Evolutionary conservation across 2,797 vertebrate genomes (phyloP), one percentile per base, ranked within the genome.

Genomic region (Glossophaga mutica): DNA sequence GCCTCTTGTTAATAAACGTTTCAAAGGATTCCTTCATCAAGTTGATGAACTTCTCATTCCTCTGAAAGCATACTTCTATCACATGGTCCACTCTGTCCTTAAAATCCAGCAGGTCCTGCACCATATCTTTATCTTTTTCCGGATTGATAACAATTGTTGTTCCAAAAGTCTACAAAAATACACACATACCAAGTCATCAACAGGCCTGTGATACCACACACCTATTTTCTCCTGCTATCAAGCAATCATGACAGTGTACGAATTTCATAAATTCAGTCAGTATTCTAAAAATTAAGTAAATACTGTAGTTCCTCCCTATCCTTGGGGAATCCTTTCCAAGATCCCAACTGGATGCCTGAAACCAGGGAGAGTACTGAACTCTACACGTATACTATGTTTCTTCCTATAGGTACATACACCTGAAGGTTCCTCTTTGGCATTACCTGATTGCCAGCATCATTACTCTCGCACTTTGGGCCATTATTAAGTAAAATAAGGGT

Each of bases 121-220:
- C 99, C 99, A 99, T 99, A 96, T 99, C 98, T 97, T 99, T 99
- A 96, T 99, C 99, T 78, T 99, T 99, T 97, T 99, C 99, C 90
- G 99, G 99, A 90, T 99, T 99, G 96, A 99, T 98, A 96, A 99
- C 99, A 92, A 99, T 98, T 26, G 98, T 98, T 94, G 98, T 99
- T 93, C 99, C 99, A 97, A 98, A 99, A 95, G 97, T 99, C 99
- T 99, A 95, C 79, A 97, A 98, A 84, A 97, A 97, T 95, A 98
- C 96, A 96, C 94, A 93, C 97, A 96, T 73, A 92, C 96, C 82
- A 97, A 94, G 89, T 97, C 97, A 91, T 48, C 50, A 24, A 39
- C 9, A 21, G 34, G 65, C 9, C 18, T 24, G 44, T 4, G 18
- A 16, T 1, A 24, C 4, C 57, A 18, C 14, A 65, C 18, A 18